phyloP scores from a whole-genome alignment of 30 jellyfish, hydroid and myxozoan species.

The Sanderia malayensis region DNA sequence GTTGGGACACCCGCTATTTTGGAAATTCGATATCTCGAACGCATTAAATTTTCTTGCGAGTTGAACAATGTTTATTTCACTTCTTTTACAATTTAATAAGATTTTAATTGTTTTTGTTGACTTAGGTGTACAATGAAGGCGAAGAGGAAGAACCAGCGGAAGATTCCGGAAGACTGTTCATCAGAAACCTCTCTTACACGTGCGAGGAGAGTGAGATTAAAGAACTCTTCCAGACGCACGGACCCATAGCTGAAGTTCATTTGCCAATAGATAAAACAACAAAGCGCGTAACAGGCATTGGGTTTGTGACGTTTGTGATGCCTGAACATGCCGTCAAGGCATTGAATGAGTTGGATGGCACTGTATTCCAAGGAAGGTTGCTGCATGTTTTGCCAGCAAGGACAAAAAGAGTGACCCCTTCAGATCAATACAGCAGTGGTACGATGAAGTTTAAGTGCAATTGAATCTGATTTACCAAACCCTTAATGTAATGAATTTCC shows the following conservation, averaged over 20 bases:
- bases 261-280: conserved; percentile 88
- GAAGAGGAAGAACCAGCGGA: conserved; percentile 77
- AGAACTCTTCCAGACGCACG: conserved; percentile 64
- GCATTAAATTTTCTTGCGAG: no score
- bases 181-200: conserved; percentile 82
- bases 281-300: conserved; percentile 78
- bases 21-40: no score
- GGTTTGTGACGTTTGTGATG: conserved; percentile 88
- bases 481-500: no score
- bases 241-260: conserved; percentile 88
- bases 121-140: conserved; percentile 5
- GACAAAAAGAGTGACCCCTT: conserved; percentile 56
- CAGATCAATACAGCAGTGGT: no score
- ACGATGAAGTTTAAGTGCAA: no score
- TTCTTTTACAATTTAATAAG: no score
- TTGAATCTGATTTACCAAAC: no score
- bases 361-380: conserved; percentile 87
- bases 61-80: no score
- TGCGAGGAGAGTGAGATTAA: conserved; percentile 83
- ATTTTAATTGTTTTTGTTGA: no score
- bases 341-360: conserved; percentile 74
- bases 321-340: conserved; percentile 98
- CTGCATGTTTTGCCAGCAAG: conserved; percentile 93
- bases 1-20: no score
- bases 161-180: conserved; percentile 96